Percentiles rank a stretch among this genome's conserved stretches.
phyloP scores from a whole-genome alignment of 1,140 invertebrate genomes.

The Drosophila repleta region DNA sequence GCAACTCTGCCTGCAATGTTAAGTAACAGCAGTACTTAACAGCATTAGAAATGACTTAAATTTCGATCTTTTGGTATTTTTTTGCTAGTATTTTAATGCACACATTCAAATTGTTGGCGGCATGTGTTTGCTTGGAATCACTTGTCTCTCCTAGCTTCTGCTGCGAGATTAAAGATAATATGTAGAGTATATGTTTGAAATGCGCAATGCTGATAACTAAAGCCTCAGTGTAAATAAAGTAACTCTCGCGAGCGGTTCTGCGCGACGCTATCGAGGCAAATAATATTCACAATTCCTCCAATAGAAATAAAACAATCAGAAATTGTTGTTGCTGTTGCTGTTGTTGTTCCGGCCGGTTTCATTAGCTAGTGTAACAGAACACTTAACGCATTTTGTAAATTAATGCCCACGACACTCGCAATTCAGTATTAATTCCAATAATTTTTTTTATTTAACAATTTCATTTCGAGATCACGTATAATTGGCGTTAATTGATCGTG shows the following conservation, averaged over 20 bases:
- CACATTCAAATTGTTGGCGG: slow-evolving; percentile 21
- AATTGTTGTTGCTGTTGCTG: not conserved
- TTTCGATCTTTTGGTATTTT: not conserved
- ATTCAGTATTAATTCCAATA: slow-evolving; percentile 55
- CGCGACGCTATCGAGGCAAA: slow-evolving; percentile 17
- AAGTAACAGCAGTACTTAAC: not conserved
- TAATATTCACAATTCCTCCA: slow-evolving; percentile 25
- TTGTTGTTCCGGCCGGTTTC: slow-evolving; percentile 18
- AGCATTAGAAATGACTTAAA: not conserved
- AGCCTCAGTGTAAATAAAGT: slow-evolving; percentile 57
- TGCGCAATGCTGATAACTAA: slow-evolving; percentile 49
- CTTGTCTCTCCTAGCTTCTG: slow-evolving; percentile 7
- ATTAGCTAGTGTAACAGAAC: slow-evolving; percentile 23
- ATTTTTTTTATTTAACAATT: slow-evolving; percentile 65
- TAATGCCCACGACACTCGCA: slow-evolving; percentile 19
- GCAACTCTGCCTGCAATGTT: not conserved
- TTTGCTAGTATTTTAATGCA: slow-evolving; percentile 7
- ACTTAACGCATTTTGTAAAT: slow-evolving; percentile 26
- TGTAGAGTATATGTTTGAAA: slow-evolving; percentile 34
- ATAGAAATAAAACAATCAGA: slow-evolving; percentile 36
- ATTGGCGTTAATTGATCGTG: slow-evolving; percentile 75
- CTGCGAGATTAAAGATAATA: slow-evolving; percentile 27
- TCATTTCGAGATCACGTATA: slow-evolving; percentile 57
- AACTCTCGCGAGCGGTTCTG: slow-evolving; percentile 52
- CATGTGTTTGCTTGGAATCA: slow-evolving; percentile 3